Conservation (phyloP, 1,140 invertebrate genomes). For the Armadillidium nasatum region DNA sequence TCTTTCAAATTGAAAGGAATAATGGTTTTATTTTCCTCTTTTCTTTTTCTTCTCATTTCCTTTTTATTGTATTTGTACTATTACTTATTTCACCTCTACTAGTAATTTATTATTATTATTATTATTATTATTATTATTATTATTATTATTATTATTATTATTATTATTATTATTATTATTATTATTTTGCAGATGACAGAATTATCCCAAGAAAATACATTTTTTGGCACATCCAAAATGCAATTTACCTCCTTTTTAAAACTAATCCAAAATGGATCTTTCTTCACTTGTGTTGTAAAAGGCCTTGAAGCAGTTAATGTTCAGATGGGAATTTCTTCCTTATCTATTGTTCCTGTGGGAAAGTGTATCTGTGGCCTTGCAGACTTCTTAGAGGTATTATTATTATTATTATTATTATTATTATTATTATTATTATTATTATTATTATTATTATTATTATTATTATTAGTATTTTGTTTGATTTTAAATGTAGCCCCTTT, state of each 20-base stretch:
- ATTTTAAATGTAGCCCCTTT: background rate
- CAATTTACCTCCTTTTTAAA: conserved; percentile 51
- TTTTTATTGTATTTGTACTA: too few relatives aligned
- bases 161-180: too few relatives aligned
- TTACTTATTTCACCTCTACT: too few relatives aligned
- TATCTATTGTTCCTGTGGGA: conserved; percentile 46
- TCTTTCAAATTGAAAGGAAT: too few relatives aligned
- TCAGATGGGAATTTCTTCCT: conserved; percentile 50
- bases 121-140: too few relatives aligned
- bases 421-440: too few relatives aligned
- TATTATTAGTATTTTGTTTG: background rate
- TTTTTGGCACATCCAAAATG: conserved; percentile 46
- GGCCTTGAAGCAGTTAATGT: conserved; percentile 51
- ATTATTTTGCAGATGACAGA: conserved; percentile 41
- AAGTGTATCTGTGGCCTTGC: conserved; percentile 47
- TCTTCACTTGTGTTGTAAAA: conserved; percentile 48
- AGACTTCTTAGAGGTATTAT: conserved; percentile 33
- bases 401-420: too few relatives aligned
- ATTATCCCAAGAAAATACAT: conserved; percentile 48
- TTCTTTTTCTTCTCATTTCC: too few relatives aligned
- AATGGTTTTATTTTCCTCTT: too few relatives aligned
- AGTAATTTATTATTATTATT: too few relatives aligned
- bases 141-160: too few relatives aligned
- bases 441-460: too few relatives aligned
- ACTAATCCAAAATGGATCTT: conserved; percentile 50